Conservation (phyloP, 1,140 invertebrate species). For the Solenopsis fugax region DNA sequence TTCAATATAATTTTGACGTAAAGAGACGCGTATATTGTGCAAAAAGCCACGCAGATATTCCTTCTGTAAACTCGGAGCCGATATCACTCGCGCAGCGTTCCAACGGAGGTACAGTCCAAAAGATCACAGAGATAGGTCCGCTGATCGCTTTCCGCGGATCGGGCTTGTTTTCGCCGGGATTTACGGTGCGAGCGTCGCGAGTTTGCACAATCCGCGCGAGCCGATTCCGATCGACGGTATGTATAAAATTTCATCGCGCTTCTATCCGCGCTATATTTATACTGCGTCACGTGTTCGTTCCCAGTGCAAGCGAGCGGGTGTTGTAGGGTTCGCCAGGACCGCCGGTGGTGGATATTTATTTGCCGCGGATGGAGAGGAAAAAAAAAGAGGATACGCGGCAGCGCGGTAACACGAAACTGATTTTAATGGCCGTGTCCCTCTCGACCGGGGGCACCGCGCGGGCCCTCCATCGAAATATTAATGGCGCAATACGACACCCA, state of each 20-base stretch:
- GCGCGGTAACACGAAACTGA: conserved; percentile 82
- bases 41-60: neutral
- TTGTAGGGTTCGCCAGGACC: conserved; percentile 42
- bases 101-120: neutral
- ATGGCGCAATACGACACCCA: conserved; percentile 77
- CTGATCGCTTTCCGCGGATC: neutral
- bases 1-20: neutral
- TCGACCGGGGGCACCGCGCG: conserved; percentile 52
- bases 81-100: conserved; percentile 9
- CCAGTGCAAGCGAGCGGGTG: conserved; percentile 60
- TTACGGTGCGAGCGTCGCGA: conserved; percentile 61
- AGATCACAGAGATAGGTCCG: neutral
- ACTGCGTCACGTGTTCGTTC: conserved; percentile 76
- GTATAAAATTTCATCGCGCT: conserved; percentile 76
- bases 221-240: conserved; percentile 63
- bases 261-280: conserved; percentile 72
- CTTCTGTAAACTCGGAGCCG: neutral
- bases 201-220: conserved; percentile 68
- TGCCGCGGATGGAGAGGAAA: conserved; percentile 77
- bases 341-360: conserved; percentile 78
- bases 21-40: neutral
- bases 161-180: conserved; percentile 61
- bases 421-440: conserved; percentile 81
- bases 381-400: conserved; percentile 61
- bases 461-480: conserved; percentile 79